Evolutionary conservation across 2,113 vertebrate species (phyloP).

Genomic region (Vicugna pacos): DNA sequence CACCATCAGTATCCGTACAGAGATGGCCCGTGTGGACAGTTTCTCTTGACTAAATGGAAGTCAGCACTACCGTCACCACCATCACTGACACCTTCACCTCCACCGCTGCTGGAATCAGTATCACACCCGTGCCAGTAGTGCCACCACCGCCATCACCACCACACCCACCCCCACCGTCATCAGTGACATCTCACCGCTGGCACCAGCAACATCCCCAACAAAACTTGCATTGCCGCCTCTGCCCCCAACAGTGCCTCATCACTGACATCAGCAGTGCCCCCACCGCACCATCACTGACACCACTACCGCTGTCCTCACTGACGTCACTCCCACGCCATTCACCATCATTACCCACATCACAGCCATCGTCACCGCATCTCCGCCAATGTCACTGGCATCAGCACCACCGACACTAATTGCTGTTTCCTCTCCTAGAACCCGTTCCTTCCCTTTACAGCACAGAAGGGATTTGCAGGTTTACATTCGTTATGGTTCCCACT

Average conservation of each 20-base stretch:
- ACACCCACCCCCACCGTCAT: not conserved
- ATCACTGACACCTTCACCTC: not conserved
- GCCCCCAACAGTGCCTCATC: not conserved
- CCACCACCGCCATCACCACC: not conserved
- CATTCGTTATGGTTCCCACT: not conserved
- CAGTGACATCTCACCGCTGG: not conserved
- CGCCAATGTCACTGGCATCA: rapidly evolving
- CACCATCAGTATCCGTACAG: not conserved
- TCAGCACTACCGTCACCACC: not conserved
- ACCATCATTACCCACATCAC: not conserved
- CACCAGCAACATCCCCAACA: not conserved
- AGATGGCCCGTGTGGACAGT: not conserved
- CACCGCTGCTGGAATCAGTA: not conserved
- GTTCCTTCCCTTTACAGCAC: not conserved
- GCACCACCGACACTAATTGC: not conserved
- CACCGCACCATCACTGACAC: not conserved
- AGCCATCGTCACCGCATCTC: not conserved
- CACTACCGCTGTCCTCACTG: too few species aligned
- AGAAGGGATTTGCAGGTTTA: not conserved
- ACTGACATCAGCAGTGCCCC: not conserved
- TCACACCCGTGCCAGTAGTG: not conserved
- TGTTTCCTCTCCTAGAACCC: not conserved
- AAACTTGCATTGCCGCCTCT: not conserved
- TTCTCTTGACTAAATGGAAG: not conserved
- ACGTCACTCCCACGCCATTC: not conserved